Evolutionary conservation across 2,888 invertebrate genomes (phyloP).

Genomic region (Volucella inflata): DNA sequence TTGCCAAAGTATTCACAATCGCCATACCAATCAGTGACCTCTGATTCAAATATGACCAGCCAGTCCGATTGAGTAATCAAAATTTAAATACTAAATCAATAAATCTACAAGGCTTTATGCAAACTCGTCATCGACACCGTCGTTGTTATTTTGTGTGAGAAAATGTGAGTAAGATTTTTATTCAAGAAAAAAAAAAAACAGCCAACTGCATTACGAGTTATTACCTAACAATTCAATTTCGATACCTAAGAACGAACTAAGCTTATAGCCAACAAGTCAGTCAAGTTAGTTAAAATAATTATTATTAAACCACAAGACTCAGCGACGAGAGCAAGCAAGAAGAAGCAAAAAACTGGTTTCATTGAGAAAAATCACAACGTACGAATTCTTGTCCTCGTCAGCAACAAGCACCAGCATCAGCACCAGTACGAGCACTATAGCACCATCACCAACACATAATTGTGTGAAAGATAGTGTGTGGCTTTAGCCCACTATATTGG

Average conservation of each 20-base stretch:
- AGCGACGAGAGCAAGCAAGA: constrained; percentile 10
- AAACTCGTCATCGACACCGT: background rate
- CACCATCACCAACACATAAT: too few relatives aligned
- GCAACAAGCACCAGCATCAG: too few relatives aligned
- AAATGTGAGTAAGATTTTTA: too few relatives aligned
- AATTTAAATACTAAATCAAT: constrained; percentile 36
- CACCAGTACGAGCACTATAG: too few relatives aligned
- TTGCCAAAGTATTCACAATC: constrained; percentile 4
- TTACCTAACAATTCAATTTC: constrained; percentile 26
- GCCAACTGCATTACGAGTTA: constrained; percentile 1
- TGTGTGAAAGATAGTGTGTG: background rate
- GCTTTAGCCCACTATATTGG: background rate
- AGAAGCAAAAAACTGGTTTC: constrained; percentile 42
- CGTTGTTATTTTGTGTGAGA: too few relatives aligned
- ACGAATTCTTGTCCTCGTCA: constrained; percentile 24
- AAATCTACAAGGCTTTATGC: constrained; percentile 41
- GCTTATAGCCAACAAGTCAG: background rate
- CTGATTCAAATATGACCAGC: background rate
- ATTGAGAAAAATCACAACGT: constrained; percentile 63
- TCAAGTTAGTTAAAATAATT: constrained; percentile 1
- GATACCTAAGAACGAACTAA: constrained; percentile 2
- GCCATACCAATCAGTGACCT: constrained; percentile 15
- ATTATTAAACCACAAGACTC: constrained; percentile 34
- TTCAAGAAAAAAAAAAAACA: background rate
- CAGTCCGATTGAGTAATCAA: constrained; percentile 28